Base-by-base conservation (phyloP, 2,113 vertebrate genomes). In the Emydura subglobosa region DNA sequence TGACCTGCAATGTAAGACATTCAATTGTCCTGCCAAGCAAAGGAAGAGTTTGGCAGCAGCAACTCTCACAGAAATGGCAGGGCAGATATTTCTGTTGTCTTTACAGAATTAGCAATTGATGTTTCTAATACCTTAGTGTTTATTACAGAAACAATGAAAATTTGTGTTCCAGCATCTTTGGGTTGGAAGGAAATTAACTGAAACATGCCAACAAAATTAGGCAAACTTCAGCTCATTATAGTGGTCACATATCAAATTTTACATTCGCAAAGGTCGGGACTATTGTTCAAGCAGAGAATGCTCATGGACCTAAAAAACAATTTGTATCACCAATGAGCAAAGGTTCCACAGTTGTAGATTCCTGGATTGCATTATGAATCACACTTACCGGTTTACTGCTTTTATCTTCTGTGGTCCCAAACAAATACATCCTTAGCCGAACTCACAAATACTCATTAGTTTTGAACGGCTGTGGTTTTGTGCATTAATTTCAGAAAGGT, bases 71-170 rank as follows among this genome's bases (percentile, higher is more conserved):
- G 95, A 80, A 95, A 96, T 27, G 44, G 94, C 87, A 97, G 55
- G 95, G 97, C 83, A 95, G 86, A 94, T 81, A 94, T 89, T 93
- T 97, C 74, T 93, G 85, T 87, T 91, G 85, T 85, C 85, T 91
- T 97, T 86, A 84, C 89, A 97, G 94, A 95, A 97, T 97, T 83
- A 94, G 88, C 83, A 96, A 83, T 42, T 86, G 84, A 95, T 95
- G 90, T 17, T 90, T 93, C 94, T 94, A 91, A 94, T 95, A 89
- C 87, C 93, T 97, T 91, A 86, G 82, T 24, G 2, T 96, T 97
- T 94, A 94, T 68, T 94, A 94, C 97, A 93, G 85, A 96, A 95
- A 91, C 25, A 94, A 79, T 34, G 79, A 2, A 86, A 92, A 81
- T 0, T 0, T 25, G 39, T 47, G 39, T 91, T 98, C 87, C 95